Conservation (phyloP, 2,797 vertebrate genomes). For the Halcyon chelicuti region DNA sequence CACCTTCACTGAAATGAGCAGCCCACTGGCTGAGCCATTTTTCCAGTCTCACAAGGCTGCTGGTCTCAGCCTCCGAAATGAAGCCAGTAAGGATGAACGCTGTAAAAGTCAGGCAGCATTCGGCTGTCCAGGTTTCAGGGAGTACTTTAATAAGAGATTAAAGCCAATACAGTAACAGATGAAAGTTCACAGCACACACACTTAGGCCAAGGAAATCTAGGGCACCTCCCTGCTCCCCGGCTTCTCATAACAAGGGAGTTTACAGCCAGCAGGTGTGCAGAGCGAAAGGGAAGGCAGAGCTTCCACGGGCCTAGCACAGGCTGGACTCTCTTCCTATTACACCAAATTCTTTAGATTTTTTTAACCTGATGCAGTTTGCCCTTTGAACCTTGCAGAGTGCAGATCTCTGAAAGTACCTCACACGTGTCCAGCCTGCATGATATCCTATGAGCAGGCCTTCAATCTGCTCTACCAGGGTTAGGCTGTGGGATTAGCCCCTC, state of each 20-base stretch:
- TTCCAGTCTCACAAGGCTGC: neutral
- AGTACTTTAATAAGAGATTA: neutral
- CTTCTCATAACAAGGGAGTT: neutral
- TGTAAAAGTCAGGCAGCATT: neutral
- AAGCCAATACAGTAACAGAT: neutral
- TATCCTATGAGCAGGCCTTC: fast-evolving
- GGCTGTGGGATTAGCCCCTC: neutral
- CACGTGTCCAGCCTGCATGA: neutral
- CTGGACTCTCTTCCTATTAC: neutral
- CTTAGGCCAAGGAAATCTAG: neutral
- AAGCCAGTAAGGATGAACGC: neutral
- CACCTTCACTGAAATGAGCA: neutral
- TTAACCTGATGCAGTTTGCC: neutral
- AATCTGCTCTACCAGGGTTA: neutral
- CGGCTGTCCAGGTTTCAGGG: neutral
- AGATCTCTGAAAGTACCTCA: neutral
- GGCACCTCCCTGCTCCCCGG: neutral
- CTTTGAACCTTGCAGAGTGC: neutral
- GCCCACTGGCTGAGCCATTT: fast-evolving
- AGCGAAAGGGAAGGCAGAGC: neutral
- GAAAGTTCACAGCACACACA: neutral
- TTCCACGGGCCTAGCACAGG: neutral
- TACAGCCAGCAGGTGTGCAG: neutral
- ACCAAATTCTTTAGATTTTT: slow-evolving; percentile 34
- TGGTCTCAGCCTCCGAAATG: neutral